These are phyloP conservation scores for Phyllostomus hastatus DNA, from an alignment of 2,113 vertebrate species.

Conservation along the genomic window DNA sequence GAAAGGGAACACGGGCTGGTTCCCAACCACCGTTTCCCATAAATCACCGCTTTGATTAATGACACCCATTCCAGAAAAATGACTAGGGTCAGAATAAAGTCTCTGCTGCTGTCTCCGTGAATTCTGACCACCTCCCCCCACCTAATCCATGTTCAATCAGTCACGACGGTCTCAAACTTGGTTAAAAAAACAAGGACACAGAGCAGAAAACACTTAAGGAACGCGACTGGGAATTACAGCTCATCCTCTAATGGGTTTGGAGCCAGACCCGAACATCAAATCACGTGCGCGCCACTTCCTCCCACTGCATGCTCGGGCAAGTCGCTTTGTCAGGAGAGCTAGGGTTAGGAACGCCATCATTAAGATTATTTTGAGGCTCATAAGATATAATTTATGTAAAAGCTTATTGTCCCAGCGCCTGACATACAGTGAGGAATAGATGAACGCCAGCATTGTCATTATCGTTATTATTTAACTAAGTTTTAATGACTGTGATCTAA, in stretches of 20 bases:
- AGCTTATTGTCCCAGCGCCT: not conserved
- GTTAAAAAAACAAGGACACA: not conserved
- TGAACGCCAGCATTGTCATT: not conserved
- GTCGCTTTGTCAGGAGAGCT: not conserved
- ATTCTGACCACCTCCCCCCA: not conserved
- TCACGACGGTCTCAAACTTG: not conserved
- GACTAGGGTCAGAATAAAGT: not conserved
- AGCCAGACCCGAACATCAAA: not conserved
- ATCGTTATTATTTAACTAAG: conserved; percentile 20
- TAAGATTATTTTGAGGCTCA: conserved; percentile 18
- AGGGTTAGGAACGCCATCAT: not conserved
- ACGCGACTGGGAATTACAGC: not conserved
- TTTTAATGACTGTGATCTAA: not conserved
- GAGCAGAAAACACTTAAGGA: not conserved
- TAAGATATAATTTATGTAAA: not conserved
- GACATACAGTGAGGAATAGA: not conserved
- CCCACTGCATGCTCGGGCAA: not conserved
- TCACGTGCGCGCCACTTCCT: not conserved
- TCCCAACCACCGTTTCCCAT: not conserved
- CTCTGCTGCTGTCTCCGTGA: not conserved
- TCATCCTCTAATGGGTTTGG: not conserved
- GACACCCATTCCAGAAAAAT: not conserved
- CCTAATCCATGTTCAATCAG: not conserved
- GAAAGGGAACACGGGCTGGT: not conserved
- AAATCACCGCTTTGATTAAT: not conserved